Evolutionary conservation across 1,140 invertebrate species (phyloP), one percentile per base, ranked within the genome.

Genomic region (Lordiphosa mommai): DNA sequence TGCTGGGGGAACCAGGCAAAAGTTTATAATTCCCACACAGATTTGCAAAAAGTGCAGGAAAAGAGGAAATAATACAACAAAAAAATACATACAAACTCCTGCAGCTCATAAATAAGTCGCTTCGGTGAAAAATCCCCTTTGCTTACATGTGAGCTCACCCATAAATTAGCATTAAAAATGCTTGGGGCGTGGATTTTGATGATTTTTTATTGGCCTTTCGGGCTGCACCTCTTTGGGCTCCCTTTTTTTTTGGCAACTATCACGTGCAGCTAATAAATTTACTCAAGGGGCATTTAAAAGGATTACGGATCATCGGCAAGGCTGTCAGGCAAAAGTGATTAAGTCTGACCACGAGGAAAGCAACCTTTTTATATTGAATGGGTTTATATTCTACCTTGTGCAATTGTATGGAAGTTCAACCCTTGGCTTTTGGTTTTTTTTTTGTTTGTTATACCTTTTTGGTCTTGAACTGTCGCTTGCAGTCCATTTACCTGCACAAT

Each of bases 401-500:
- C 73, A 74, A 79, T 82, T 82, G 76, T 80, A 74, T 79, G 74
- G 65, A 65, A 74, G 16, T 17, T 17, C 20, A 80, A 61, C 60
- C 71, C 76, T 74, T 67, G 38, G 71, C 76, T 74, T 61, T 49
- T n/a, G 37, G 48, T 59, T 51, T 65, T 23, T 55, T 59, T 47
- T 29, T 43, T 59, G 27, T 44, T 66, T 55, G 63, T 47, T 52
- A 52, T 55, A 53, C 36, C 27, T 48, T 61, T 65, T 50, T n/a
- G 71, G 66, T 52, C 52, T 61, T 52, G 59, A 65, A 84, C 73
- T 55, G 76, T 77, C 74, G 77, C 71, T 85, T 87, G 77, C 85
- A 87, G 79, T 87, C 85, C 84, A 87, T 87, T 87, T 87, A 87
- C 85, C 85, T 87, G 85, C 71, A 87, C 85, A 87, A 87, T 72